A percentile compares a stretch with the other conserved stretches of the same genome.
Conservation (phyloP, 1,140 invertebrate genomes). For the Microplitis demolitor region DNA sequence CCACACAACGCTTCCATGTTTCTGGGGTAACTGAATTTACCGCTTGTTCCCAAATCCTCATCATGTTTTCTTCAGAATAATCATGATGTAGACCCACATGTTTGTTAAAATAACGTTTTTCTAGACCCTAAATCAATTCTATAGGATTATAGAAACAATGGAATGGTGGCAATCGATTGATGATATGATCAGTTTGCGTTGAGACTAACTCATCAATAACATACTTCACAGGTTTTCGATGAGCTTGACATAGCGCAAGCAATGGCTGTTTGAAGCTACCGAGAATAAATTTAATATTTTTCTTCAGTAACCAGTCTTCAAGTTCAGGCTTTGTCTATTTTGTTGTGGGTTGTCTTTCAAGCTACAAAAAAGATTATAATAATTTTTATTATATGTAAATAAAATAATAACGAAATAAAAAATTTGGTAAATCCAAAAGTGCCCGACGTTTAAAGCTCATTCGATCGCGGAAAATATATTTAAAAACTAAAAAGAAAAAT, state of each 20-base stretch:
- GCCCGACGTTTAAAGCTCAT: too few relatives aligned
- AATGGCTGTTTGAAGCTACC: not conserved
- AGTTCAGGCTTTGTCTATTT: not conserved
- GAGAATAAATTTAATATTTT: too few relatives aligned
- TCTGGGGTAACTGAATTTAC: not conserved
- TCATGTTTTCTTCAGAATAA: not conserved
- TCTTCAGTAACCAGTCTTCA: not conserved
- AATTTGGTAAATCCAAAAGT: too few relatives aligned
- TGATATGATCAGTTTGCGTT: conserved; percentile 13
- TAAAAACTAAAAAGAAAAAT: too few relatives aligned
- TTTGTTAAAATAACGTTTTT: conserved; percentile 26
- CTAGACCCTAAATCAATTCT: conserved; percentile 35
- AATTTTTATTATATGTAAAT: too few relatives aligned
- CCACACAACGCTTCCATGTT: not conserved
- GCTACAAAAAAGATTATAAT: not conserved
- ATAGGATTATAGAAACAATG: conserved; percentile 41
- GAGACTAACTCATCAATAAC: not conserved
- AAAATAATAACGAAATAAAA: not conserved
- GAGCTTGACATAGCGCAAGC: not conserved
- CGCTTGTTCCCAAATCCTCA: not conserved
- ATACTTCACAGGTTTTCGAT: not conserved
- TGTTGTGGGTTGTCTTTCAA: not conserved
- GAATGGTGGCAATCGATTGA: conserved; percentile 38
- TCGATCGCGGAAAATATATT: too few relatives aligned
- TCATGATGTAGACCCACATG: not conserved